Base-by-base conservation (phyloP, 2,113 vertebrate species). In the Suncus etruscus region DNA sequence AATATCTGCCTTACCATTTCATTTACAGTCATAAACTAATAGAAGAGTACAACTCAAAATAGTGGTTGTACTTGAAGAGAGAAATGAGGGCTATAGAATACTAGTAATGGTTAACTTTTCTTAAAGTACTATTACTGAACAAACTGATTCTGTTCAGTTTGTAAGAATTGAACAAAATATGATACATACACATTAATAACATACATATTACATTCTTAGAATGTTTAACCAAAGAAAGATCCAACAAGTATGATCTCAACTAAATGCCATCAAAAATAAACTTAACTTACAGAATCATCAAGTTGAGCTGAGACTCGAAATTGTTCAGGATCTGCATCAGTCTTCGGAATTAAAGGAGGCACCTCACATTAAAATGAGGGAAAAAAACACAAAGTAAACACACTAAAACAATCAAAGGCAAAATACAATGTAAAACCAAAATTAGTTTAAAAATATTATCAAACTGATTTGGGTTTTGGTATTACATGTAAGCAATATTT, bases 241-340 rank as follows among this genome's bases (percentile, higher is more conserved):
- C 58, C 86, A 15, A 5, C 65, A 91, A 90, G n/a, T 58, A 51
- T 94, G 47, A 86, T 51, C 22, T 92, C 5, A 81, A 89, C 0
- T 85, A 61, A 92, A 51, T 81, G 58, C 24, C 47, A 80, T 12
- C 27, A 79, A 92, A 63, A 93, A 86, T 29, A 91, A 91, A 82
- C 70, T 66, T 87, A 85, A 98, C 99, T 99, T 97, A 99, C 99
- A 1, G 99, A 99, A 96, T 99, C 99, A 94, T 99, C 99, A 68
- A 99, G 98, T 95, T 99, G 98, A 81, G 99, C 99, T n/a, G 99
- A 99, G 79, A 99, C 98, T 86, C 99, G 98, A 97, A 98, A 99
- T 94, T 99, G 99, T 83, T 99, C 99, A 81, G 98, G 98, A 98
- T 99, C 99, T 75, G 99, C 98, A 92, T 99, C 99, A 8, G 99